A percentile compares a stretch with the other conserved stretches of the same genome.
These are phyloP conservation scores for Zootoca vivipara DNA, from an alignment of 2,113 vertebrate genomes.

Conservation along the genomic window DNA sequence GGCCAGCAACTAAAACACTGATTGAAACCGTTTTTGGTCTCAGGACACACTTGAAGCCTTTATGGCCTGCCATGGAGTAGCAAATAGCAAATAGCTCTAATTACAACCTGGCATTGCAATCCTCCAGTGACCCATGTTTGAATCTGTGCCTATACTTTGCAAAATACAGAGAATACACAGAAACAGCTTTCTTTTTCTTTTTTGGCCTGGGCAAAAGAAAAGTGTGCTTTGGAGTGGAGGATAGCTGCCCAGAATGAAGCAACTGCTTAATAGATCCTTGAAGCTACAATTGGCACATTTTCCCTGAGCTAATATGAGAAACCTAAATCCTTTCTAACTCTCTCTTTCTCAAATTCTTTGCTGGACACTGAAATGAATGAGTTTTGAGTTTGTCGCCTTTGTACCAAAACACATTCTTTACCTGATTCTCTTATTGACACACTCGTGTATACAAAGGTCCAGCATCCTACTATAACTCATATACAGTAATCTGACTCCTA, in stretches of 20 bases:
- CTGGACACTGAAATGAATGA: background rate
- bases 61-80: background rate
- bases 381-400: background rate
- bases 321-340: background rate
- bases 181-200: background rate
- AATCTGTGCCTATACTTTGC: background rate
- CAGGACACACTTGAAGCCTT: conserved; percentile 11
- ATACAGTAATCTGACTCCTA: background rate
- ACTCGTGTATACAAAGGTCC: background rate
- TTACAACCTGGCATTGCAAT: conserved; percentile 23
- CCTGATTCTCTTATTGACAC: background rate
- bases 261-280: background rate
- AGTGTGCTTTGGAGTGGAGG: background rate
- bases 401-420: background rate
- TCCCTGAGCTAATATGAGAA: background rate
- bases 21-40: background rate
- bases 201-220: background rate
- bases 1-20: background rate
- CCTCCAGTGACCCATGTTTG: background rate
- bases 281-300: background rate
- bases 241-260: background rate
- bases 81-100: conserved; percentile 10
- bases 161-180: background rate
- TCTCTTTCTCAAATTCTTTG: background rate
- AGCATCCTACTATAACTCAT: background rate